Evolutionary conservation across 1,140 invertebrate species (phyloP).

Genomic region (Ceratina australensis): DNA sequence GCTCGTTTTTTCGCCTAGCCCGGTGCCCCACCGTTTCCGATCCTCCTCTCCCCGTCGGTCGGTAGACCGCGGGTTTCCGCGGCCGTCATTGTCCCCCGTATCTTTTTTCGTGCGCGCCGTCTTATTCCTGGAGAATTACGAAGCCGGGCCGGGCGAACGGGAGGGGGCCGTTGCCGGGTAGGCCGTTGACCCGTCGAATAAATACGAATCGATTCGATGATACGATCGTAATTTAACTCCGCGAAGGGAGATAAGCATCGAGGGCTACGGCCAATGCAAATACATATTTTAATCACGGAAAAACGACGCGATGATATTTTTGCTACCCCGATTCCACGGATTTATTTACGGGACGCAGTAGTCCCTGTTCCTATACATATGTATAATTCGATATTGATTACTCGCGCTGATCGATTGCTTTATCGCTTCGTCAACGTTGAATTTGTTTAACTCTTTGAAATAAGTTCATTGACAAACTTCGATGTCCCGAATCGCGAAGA

Average conservation of each 20-base stretch:
- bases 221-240: slow-evolving; percentile 53
- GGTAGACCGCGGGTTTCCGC: background rate
- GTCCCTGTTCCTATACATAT: too few relatives aligned
- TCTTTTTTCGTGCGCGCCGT: slow-evolving; percentile 37
- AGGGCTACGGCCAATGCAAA: slow-evolving; percentile 4
- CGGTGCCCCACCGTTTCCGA: slow-evolving; percentile 21
- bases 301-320: slow-evolving; percentile 14
- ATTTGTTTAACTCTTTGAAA: background rate
- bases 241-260: slow-evolving; percentile 45
- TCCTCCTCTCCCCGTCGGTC: slow-evolving; percentile 34
- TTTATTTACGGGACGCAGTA: background rate
- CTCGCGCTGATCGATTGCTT: background rate
- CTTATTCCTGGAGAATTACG: slow-evolving; percentile 60
- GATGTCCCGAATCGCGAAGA: too few relatives aligned
- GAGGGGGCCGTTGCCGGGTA: background rate
- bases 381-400: too few relatives aligned
- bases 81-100: background rate
- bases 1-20: slow-evolving; percentile 62
- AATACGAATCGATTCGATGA: slow-evolving; percentile 49
- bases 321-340: background rate
- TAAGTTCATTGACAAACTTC: too few relatives aligned
- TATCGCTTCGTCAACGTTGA: background rate
- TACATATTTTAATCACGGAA: slow-evolving; percentile 39
- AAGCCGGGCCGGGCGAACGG: slow-evolving; percentile 2
- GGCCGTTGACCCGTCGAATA: slow-evolving; percentile 47